Percentiles rank a stretch among this genome's conserved stretches.
These are phyloP conservation scores for Synanthedon myopaeformis DNA, from an alignment of 2,888 invertebrate species.

Conservation along the genomic window DNA sequence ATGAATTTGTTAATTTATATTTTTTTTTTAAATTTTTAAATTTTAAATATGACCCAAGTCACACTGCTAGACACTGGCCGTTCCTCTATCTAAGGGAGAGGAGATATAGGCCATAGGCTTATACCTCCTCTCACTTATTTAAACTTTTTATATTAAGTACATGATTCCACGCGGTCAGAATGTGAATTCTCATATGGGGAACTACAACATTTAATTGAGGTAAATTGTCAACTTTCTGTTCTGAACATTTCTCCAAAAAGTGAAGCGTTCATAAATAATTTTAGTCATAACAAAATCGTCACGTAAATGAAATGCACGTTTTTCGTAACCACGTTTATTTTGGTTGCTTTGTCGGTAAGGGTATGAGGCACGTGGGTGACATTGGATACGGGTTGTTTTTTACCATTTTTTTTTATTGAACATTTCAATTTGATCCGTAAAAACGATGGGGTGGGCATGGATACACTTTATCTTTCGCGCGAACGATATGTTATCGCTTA, in stretches of 20 bases:
- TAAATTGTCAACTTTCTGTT: neutral
- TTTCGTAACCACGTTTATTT: constrained; percentile 29
- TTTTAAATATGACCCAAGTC: no score
- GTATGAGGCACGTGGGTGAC: constrained; percentile 22
- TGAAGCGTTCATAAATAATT: constrained; percentile 39
- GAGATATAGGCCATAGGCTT: no score
- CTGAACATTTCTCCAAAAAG: neutral
- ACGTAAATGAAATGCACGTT: constrained; percentile 64
- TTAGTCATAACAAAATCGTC: constrained; percentile 65
- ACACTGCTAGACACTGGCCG: no score
- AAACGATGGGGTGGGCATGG: constrained; percentile 30
- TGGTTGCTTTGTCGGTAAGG: constrained; percentile 13
- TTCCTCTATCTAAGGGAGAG: no score
- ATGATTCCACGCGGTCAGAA: no score
- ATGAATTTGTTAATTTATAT: no score
- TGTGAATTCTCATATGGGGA: no score
- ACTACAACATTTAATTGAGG: no score
- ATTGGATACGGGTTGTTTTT: constrained; percentile 32
- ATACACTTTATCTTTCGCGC: constrained; percentile 59
- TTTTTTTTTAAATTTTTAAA: no score
- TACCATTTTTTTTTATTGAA: constrained; percentile 17
- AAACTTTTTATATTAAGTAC: no score
- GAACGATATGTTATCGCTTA: constrained; percentile 55
- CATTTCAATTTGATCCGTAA: constrained; percentile 46
- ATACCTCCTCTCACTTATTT: no score